Evolutionary conservation across 2,888 invertebrate species (phyloP), one percentile per base, ranked within the genome.

Genomic region (Craniophora ligustri): DNA sequence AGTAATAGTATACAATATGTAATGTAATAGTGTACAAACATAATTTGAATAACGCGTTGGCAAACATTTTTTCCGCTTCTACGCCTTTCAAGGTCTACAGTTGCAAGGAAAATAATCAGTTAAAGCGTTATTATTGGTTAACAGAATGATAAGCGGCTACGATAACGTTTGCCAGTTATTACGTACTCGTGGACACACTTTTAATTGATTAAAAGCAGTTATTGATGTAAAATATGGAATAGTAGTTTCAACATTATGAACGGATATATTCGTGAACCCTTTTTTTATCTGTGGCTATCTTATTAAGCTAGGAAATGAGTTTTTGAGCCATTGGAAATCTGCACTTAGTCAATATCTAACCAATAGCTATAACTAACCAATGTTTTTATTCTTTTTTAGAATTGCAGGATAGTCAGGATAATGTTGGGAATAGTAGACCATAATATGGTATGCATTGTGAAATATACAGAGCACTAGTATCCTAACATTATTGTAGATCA

Each of bases 71-170:
- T 58, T 62, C 64, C 72, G 48, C 61, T 63, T 74, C 76, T 68
- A 70, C 45, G 39, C 42, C 32, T 73, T 76, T 53, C 49, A 62
- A 76, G 56, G 44, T 72, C 74, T 76, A 51, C 62, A 36, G 40
- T 67, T 53, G 68, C 59, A 67, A 70, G 66, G 60, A 76, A 81
- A 75, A 79, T 76, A 78, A 68, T 71, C 73, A 72, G 74, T 68
- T 68, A 64, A 65, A 76, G 73, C 74, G 70, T 75, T 78, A 77
- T 79, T 81, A 82, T 84, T 79, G 78, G 79, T 81, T 78, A 80
- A 82, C 73, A 73, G 72, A 72, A 76, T 75, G 84, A 84, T 83
- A 83, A 82, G 76, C 45, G 62, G 40, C 18, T 39, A 71, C 64
- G 79, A 84, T 82, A 84, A 72, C 75, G 62, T 50, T 58, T 41